Base-by-base conservation (phyloP, 2,888 invertebrate species). In the Lottia scabra region DNA sequence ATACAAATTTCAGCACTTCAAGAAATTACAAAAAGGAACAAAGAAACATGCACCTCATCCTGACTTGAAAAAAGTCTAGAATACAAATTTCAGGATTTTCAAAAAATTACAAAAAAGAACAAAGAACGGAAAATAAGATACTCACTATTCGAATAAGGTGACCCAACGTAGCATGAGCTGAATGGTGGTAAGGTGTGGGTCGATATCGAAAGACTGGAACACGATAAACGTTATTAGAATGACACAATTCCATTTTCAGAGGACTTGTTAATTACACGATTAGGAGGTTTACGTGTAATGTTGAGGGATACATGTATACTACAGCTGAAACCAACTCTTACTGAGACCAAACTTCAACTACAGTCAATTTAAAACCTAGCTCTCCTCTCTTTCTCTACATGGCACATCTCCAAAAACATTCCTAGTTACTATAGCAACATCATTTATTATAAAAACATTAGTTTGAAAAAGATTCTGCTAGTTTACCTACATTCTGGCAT, bases 171-270 rank as follows among this genome's bases (percentile, higher is more conserved):
- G 56, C 56, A 56, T 56, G 56, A 23, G 56, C 56, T 56, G 56
- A 56, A 56, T 56, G 56, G 23, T 56, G 56, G 56, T 56, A 56
- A 23, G 56, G 56, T 56, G 56, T 23, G 56, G 56, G 56, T 56
- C 56, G 19, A 23, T 56, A 56, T 10, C 56, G 56, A 56, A 56
- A 56, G 56, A 23, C 23, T 23, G 56, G 56, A 23, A 56, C 56
- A 3, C 56, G 56, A 56, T 23, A 56, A 56, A 56, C 56, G 23
- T 19, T 38, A 38, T 38, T 56, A 13, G 56, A 56, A 56, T 56
- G 56, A 56, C 56, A 56, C 56, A 56, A 56, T 56, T 56, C 56
- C 56, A 56, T 56, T 56, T n/a, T 56, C 56, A 56, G 56, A 56
- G 56, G 56, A 56, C 23, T 38, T 12, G 23, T 56, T 19, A 56